Evolutionary conservation across 2,888 invertebrate species (phyloP).

Genomic region (Phrixothrix hirtus): DNA sequence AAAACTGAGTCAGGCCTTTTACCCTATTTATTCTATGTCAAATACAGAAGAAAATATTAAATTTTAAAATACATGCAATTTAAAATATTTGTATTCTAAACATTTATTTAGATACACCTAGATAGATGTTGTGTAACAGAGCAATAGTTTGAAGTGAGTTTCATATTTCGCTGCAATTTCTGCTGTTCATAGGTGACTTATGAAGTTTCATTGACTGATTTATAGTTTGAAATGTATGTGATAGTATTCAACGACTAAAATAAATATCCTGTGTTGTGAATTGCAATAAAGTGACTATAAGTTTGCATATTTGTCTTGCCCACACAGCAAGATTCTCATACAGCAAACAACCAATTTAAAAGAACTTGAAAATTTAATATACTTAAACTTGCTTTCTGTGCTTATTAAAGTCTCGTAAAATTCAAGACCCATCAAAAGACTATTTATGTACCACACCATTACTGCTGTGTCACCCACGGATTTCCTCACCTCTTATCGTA

Average conservation of each 20-base stretch:
- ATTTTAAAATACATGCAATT: slow-evolving; percentile 8
- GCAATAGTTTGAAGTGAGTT: not conserved
- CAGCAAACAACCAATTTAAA: slow-evolving; percentile 3
- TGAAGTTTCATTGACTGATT: slow-evolving; percentile 12
- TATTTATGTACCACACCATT: slow-evolving; percentile 14
- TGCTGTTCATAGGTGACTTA: no score
- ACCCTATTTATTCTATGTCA: slow-evolving; percentile 23
- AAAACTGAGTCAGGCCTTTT: slow-evolving; percentile 16
- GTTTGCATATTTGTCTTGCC: slow-evolving; percentile 26
- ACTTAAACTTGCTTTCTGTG: slow-evolving; percentile 16
- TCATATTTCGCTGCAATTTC: not conserved
- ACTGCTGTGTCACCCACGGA: slow-evolving; percentile 16
- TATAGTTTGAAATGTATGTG: slow-evolving; percentile 14
- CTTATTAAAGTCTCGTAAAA: slow-evolving; percentile 23
- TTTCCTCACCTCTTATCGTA: slow-evolving; percentile 10
- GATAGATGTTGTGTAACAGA: not conserved
- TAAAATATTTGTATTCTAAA: not conserved
- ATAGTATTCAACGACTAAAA: slow-evolving; percentile 16
- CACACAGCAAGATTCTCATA: slow-evolving; percentile 17
- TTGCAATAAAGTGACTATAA: slow-evolving; percentile 24
- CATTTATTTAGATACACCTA: not conserved
- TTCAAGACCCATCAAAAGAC: slow-evolving; percentile 18
- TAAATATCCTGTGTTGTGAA: slow-evolving; percentile 16
- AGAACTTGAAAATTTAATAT: slow-evolving; percentile 16
- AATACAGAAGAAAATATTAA: slow-evolving; percentile 17